phyloP scores from a whole-genome alignment of 1,140 invertebrate genomes.

The Panulirus ornatus region DNA sequence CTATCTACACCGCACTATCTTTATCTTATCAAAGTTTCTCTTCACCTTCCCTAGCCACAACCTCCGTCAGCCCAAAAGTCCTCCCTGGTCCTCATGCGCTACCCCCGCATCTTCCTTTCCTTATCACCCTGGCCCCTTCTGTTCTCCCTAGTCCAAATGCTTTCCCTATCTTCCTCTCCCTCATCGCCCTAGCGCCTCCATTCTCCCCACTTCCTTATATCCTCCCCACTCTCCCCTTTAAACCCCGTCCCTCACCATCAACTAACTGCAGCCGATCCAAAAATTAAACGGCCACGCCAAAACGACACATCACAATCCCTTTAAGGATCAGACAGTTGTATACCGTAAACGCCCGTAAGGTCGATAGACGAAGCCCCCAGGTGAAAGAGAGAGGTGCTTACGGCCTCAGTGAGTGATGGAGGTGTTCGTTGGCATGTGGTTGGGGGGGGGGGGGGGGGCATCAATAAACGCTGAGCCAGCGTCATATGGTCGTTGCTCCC shows the following conservation, averaged over 20 bases:
- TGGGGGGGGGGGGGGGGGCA: background rate
- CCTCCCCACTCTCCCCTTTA: background rate
- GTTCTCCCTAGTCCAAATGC: too few species aligned
- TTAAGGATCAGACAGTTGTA: conserved; percentile 5
- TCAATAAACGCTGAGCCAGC: conserved; percentile 41
- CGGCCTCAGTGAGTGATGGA: background rate
- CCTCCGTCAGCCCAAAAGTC: too few species aligned
- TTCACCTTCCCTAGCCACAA: too few species aligned
- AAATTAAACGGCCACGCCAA: background rate
- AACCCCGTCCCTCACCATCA: background rate
- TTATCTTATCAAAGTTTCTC: background rate
- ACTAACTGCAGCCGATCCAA: conserved; percentile 6
- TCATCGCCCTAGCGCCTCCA: background rate
- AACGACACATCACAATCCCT: conserved; percentile 12
- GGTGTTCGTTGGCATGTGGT: too few species aligned
- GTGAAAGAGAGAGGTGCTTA: background rate
- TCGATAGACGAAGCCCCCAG: background rate
- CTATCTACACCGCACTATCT: too few species aligned
- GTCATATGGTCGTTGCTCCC: background rate
- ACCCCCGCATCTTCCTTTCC: background rate
- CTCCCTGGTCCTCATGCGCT: background rate
- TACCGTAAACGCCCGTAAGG: background rate
- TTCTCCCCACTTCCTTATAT: background rate
- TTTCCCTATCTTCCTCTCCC: background rate
- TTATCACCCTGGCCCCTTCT: background rate